Evolutionary conservation across 2,888 invertebrate genomes (phyloP).

Genomic region (Lumbricus terrestris): DNA sequence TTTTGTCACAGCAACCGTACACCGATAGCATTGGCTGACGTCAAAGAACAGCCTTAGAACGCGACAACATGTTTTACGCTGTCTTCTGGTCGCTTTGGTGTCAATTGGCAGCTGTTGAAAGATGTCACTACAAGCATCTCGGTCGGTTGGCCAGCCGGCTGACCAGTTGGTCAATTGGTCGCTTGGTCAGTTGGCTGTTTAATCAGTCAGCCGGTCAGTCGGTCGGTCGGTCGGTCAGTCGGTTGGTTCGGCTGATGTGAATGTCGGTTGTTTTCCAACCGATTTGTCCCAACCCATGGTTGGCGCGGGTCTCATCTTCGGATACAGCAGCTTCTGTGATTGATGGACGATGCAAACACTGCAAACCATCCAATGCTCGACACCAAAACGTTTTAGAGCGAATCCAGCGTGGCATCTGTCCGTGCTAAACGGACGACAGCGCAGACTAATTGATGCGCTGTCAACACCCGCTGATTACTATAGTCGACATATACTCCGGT

Average conservation of each 20-base stretch:
- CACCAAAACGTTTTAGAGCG: not conserved
- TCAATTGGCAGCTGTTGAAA: not conserved
- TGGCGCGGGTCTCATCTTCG: too few species aligned
- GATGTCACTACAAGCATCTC: not conserved
- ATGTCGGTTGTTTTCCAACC: too few species aligned
- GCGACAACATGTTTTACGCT: not conserved
- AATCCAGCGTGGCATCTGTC: not conserved
- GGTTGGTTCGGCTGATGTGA: too few species aligned
- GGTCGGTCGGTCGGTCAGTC: too few species aligned
- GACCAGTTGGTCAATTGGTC: too few species aligned
- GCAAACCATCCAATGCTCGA: not conserved
- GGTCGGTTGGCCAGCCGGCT: too few species aligned
- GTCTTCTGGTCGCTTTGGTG: not conserved
- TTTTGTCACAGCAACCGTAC: not conserved
- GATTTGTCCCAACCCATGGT: too few species aligned
- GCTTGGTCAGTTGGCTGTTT: too few species aligned
- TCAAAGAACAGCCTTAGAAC: too few species aligned
- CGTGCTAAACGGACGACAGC: not conserved
- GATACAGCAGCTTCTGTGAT: not conserved
- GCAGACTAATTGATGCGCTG: not conserved
- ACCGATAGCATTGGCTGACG: too few species aligned
- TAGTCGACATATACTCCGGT: too few species aligned
- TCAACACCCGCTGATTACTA: not conserved
- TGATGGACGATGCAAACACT: not conserved
- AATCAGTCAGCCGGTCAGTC: too few species aligned